These are phyloP conservation scores for Cheilosia scutellata DNA, from an alignment of 2,888 invertebrate species.

Conservation along the genomic window DNA sequence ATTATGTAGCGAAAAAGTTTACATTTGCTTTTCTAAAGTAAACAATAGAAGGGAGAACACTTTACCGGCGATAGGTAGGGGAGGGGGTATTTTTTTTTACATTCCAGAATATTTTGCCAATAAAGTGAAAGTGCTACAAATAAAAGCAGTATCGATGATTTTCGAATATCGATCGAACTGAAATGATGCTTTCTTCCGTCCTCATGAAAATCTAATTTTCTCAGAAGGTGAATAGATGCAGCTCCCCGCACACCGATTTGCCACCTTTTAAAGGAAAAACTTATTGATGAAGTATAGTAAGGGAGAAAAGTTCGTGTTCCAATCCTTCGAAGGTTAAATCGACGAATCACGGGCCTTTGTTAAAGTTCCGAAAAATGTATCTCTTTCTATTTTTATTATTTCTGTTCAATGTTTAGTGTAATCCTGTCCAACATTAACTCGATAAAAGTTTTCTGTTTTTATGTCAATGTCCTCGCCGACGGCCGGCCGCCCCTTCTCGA, in stretches of 20 bases:
- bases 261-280: background rate
- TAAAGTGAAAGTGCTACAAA: constrained; percentile 26
- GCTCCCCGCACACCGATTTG: background rate
- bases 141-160: constrained; percentile 51
- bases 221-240: constrained; percentile 12
- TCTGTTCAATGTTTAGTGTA: constrained; percentile 2
- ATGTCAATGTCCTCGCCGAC: background rate
- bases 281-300: constrained; percentile 43
- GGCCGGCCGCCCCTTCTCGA: too few relatives aligned
- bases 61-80: background rate
- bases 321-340: constrained; percentile 25
- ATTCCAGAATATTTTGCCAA: constrained; percentile 8
- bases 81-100: background rate
- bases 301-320: constrained; percentile 27
- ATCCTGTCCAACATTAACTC: constrained; percentile 8
- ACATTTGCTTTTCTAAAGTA: constrained; percentile 44
- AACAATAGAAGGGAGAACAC: constrained; percentile 29
- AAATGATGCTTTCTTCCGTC: constrained; percentile 1
- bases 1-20: constrained; percentile 27
- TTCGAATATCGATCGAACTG: constrained; percentile 51
- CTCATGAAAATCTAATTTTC: constrained; percentile 17
- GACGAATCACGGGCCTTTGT: constrained; percentile 26
- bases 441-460: background rate
- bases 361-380: constrained; percentile 5
- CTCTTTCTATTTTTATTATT: background rate